phyloP scores from a whole-genome alignment of 2,113 vertebrate species.

The Atrichornis clamosus region DNA sequence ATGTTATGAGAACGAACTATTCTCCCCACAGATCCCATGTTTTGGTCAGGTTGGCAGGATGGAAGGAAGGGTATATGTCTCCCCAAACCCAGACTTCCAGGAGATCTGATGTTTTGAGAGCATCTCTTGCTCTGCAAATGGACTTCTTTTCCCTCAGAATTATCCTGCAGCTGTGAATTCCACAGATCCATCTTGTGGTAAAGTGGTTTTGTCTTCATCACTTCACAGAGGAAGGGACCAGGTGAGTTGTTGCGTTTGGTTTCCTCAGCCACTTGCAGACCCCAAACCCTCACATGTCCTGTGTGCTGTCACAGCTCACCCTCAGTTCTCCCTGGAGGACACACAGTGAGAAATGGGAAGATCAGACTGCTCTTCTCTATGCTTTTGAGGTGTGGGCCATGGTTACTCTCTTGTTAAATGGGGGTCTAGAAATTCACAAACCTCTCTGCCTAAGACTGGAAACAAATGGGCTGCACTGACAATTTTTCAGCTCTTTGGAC shows the following conservation, averaged over 20 bases:
- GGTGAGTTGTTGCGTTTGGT: not conserved
- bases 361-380: not conserved
- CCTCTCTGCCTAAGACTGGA: not conserved
- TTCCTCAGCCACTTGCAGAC: not conserved
- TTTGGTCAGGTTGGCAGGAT: not conserved
- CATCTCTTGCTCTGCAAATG: not conserved
- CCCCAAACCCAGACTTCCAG: not conserved
- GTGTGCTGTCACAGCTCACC: not conserved
- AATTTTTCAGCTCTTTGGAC: not conserved
- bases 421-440: not conserved
- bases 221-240: not conserved
- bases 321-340: not conserved
- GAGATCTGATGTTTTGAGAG: not conserved
- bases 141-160: not conserved
- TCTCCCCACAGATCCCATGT: too few species aligned
- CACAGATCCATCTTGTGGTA: not conserved
- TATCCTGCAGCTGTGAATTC: not conserved
- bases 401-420: not conserved
- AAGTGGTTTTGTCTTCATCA: not conserved
- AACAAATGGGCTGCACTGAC: not conserved
- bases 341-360: not conserved
- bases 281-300: not conserved
- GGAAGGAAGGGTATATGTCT: not conserved
- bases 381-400: not conserved
- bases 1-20: accelerated